phyloP scores from a whole-genome alignment of 2,113 vertebrate species.

The Spizaetus ornatus region DNA sequence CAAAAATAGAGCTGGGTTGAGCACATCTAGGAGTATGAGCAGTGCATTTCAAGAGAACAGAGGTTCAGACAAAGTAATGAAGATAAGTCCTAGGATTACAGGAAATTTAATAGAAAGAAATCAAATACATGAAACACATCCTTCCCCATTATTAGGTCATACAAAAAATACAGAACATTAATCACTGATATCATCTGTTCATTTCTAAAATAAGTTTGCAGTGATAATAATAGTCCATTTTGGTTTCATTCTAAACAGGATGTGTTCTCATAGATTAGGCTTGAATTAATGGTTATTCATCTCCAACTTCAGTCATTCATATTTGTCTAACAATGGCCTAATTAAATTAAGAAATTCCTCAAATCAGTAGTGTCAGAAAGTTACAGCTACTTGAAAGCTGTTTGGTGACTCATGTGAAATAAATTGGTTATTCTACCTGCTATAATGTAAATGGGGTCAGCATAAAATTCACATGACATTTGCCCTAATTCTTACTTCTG shows the following conservation, averaged over 20 bases:
- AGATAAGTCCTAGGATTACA: neutral
- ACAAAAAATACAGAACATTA: neutral
- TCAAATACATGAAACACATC: neutral
- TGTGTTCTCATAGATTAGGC: neutral
- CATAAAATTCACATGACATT: neutral
- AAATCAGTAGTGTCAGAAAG: neutral
- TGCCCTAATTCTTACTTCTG: neutral
- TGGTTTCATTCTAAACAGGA: neutral
- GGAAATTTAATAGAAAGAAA: neutral
- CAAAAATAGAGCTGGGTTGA: neutral
- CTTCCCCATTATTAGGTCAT: neutral
- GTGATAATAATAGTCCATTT: neutral
- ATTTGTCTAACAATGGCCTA: neutral
- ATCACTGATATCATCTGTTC: neutral
- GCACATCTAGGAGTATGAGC: neutral
- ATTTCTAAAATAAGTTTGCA: neutral
- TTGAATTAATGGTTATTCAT: neutral
- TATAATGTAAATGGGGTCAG: neutral
- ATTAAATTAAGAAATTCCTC: constrained; percentile 13
- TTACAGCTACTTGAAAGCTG: neutral
- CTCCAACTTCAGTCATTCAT: neutral
- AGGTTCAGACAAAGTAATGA: neutral
- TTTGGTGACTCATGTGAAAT: neutral
- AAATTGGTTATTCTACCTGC: neutral
- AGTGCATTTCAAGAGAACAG: neutral